Evolutionary conservation across 1,140 invertebrate species (phyloP).

Genomic region (Nephila pilipes): DNA sequence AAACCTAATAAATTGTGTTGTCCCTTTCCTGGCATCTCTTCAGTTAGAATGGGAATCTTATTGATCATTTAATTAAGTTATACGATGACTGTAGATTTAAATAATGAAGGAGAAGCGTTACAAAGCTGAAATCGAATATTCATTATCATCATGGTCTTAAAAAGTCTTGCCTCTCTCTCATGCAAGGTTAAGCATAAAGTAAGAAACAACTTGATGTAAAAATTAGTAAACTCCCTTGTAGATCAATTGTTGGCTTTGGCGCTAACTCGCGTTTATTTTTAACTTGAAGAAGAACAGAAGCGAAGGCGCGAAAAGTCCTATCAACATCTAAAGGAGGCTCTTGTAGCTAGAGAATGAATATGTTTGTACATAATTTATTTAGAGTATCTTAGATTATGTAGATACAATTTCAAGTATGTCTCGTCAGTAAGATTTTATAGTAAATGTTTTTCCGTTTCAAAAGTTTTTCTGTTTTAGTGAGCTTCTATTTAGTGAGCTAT

Average conservation of each 20-base stretch:
- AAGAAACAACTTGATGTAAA: not conserved
- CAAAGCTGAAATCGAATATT: too few species aligned
- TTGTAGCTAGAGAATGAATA: not conserved
- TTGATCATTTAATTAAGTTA: too few species aligned
- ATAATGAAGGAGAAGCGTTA: too few species aligned
- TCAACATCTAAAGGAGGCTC: not conserved
- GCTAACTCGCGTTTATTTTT: not conserved
- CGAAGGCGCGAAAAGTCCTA: not conserved
- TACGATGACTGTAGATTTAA: too few species aligned
- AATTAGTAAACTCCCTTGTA: not conserved
- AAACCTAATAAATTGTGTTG: too few species aligned
- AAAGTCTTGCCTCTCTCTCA: not conserved
- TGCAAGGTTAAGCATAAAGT: not conserved
- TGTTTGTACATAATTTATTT: not conserved
- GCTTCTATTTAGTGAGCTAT: too few species aligned
- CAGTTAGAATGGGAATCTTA: too few species aligned
- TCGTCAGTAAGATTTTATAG: not conserved
- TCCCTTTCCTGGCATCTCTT: too few species aligned
- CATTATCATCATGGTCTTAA: too few species aligned
- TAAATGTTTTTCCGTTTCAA: too few species aligned
- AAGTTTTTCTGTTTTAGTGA: too few species aligned
- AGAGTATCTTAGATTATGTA: not conserved
- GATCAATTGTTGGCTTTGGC: slow-evolving; percentile 22
- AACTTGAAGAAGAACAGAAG: not conserved
- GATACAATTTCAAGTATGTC: not conserved